Evolutionary conservation across 2,888 invertebrate species (phyloP).

Genomic region (Campoletis raptor): DNA sequence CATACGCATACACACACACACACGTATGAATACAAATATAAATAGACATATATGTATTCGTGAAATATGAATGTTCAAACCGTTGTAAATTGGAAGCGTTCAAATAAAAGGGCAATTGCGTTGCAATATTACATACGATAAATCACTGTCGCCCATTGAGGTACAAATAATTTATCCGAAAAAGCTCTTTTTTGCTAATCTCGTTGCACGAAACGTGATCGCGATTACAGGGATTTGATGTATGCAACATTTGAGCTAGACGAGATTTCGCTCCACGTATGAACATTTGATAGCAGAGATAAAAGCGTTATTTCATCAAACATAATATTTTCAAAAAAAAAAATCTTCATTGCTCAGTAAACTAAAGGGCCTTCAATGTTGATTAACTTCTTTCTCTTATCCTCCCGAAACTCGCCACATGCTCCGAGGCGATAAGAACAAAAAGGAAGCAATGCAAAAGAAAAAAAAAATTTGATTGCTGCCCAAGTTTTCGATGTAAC

Average conservation of each 20-base stretch:
- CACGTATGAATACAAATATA: not conserved
- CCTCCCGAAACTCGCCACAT: not conserved
- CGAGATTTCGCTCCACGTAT: not conserved
- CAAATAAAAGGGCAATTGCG: conserved; percentile 16
- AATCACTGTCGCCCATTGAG: conserved; percentile 8
- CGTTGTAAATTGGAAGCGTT: conserved; percentile 3
- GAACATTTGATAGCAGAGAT: not conserved
- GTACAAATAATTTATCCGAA: conserved; percentile 16
- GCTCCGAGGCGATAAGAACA: not conserved
- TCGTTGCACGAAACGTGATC: not conserved
- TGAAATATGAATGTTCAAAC: conserved; percentile 17
- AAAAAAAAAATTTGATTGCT: not conserved
- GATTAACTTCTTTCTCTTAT: not conserved
- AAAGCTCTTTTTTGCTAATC: conserved; percentile 10
- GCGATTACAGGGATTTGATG: conserved; percentile 1
- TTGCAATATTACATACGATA: conserved; percentile 5
- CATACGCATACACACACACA: not conserved
- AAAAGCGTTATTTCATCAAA: not conserved
- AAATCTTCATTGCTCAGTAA: not conserved
- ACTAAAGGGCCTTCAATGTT: not conserved
- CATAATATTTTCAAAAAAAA: not conserved
- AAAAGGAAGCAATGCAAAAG: not conserved
- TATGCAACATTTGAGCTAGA: not conserved
- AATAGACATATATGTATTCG: not conserved
- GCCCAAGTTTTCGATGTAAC: not conserved